Evolutionary conservation across 92 coral and sea anemone species (phyloP), one percentile per base, ranked within the genome.

Genomic region (Palythoa heliodiscus): DNA sequence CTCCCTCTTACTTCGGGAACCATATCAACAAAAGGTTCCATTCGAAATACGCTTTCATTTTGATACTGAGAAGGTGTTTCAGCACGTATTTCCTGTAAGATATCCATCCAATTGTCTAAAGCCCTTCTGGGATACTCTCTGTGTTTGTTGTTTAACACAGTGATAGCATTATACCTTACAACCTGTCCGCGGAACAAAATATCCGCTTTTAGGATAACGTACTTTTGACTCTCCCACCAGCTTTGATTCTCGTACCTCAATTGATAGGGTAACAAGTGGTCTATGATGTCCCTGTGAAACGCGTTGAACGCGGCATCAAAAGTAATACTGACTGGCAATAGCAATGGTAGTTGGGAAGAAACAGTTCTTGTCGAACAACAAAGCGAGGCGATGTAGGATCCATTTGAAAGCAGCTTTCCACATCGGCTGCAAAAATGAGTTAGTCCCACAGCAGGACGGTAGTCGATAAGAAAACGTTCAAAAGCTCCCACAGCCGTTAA

Each of bases 161-260:
- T 90, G 20, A 94, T 82, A 2, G 91, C 92, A 7, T 92, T 89
- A 25, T 89, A 94, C 37, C 98, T 74, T 70, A 94, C 82, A 14
- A 94, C 98, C 82, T 94, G 98, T 50, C 98, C 98, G 6, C 98
- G 98, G 77, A 95, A 95, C 24, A 89, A 16, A 63, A 94, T 37
- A 76, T 95, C 98, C 24, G 98, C 87, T 23, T 91, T 87, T 14
- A 95, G 83, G 68, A 95, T 95, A 60, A 95, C 89, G 60, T 94
- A 95, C 83, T 94, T 95, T 73, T 95, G 98, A 68, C 98, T 95
- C 12, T 95, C 95, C 98, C 98, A 95, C 98, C 98, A 95, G 73
- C 98, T 94, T 70, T 40, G 40, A 1, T 74, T 61, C 79, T 95
- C 98, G 70, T 94, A 94, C 75, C 91, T 90, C 17, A 95, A 90